Base-by-base conservation (phyloP, 35 echinoderm and acorn worm species). In the Ophiothrix spiculata region DNA sequence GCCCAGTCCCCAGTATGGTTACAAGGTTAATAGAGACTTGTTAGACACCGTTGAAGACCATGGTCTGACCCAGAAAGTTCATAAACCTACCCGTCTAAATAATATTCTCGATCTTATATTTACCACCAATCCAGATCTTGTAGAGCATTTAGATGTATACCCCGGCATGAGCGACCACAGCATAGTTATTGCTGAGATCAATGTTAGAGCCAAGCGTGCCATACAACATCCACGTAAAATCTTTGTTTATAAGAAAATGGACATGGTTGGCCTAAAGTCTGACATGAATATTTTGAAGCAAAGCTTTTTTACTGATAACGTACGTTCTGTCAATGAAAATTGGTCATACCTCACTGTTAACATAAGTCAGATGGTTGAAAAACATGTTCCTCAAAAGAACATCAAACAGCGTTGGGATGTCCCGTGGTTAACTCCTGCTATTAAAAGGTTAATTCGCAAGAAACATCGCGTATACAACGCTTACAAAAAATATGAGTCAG, bases 151-250 rank as follows among this genome's bases (percentile, higher is more conserved):
- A 14, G 86, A 92, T 37, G 91, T 92, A 36, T 84, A 79, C 32
- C 85, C 85, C 29, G 49, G 91, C 35, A 83, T 92, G 35, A 92
- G 85, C 88, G 86, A 92, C 84, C 90, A 92, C 35, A 39, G 88
- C 21, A 60, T 75, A 32, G 86, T 84, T 34, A 63, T 88, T 34
- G 86, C 79, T 28, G 64, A 88, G 31, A 85, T 83, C 37, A 77
- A 56, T 75, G 39, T 87, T 33, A 92, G 88, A 88, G 85, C 86
- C 19, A 88, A 88, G 79, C 25, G 88, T 38, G 39, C 88, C 15
- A 36, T 85, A 39, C n/a, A n/a, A n/a, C 90, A 85, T 31, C 82
- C 77, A 79, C 86, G 75, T 76, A 92, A 92, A 81, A 84, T 92
- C 35, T 88, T 45, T 60, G 33, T 88, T 23, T 88, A 84, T 54